Evolutionary conservation across 1,140 invertebrate genomes (phyloP).

Genomic region (Parapsyche elsis): DNA sequence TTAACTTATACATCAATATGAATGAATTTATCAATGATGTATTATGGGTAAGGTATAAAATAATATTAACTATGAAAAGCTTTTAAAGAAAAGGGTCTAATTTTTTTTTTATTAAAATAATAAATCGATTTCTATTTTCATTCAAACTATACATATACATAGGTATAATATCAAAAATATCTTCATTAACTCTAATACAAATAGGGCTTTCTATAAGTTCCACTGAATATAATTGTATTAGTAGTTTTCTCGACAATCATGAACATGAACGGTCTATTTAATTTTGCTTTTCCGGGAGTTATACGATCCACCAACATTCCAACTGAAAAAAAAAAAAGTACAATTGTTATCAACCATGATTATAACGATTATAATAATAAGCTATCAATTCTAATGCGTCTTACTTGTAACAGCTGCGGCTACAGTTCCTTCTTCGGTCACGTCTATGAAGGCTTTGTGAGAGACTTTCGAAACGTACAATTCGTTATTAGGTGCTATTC

Average conservation of each 20-base stretch:
- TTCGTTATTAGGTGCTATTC: conserved; percentile 65
- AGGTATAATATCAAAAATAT: too few relatives aligned
- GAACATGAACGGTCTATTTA: conserved; percentile 72
- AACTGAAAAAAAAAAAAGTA: conserved; percentile 56
- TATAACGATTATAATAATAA: conserved; percentile 10
- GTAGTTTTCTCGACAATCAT: conserved; percentile 72
- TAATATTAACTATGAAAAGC: too few relatives aligned
- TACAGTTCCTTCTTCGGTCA: conserved; percentile 83
- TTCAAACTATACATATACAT: too few relatives aligned
- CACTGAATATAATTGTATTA: conserved; percentile 70
- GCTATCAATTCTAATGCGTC: neutral
- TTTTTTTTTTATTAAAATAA: too few relatives aligned
- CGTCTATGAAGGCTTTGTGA: conserved; percentile 85
- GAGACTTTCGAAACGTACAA: conserved; percentile 70
- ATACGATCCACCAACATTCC: conserved; percentile 69
- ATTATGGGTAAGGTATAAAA: too few relatives aligned
- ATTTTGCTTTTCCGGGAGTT: conserved; percentile 67
- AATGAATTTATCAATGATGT: too few relatives aligned
- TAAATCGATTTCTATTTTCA: too few relatives aligned
- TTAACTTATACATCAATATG: too few relatives aligned
- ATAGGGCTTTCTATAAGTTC: conserved; percentile 63
- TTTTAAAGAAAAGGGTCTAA: too few relatives aligned
- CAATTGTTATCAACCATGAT: neutral
- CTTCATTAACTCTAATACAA: neutral
- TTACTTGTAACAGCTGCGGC: conserved; percentile 76